Conservation (phyloP, 2,888 invertebrate genomes). For the Piscicola geometra region DNA sequence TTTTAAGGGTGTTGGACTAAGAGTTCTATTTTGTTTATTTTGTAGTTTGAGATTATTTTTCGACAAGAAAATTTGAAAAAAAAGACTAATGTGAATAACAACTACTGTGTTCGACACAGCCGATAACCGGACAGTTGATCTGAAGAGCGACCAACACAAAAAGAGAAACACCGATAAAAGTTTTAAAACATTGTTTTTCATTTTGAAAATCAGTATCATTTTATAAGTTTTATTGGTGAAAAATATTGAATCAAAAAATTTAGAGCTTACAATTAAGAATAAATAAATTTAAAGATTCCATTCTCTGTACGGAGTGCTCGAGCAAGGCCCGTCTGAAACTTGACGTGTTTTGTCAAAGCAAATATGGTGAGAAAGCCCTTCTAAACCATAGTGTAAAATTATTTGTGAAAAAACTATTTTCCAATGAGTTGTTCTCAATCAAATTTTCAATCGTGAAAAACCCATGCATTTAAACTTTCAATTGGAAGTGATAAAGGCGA, state of each 20-base stretch:
- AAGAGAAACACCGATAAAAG: conserved; percentile 1
- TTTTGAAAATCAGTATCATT: too few species aligned
- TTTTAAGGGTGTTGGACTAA: not conserved
- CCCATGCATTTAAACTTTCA: not conserved
- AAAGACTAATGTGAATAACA: too few species aligned
- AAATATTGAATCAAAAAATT: too few species aligned
- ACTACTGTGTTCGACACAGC: too few species aligned
- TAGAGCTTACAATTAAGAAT: too few species aligned
- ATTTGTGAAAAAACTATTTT: not conserved
- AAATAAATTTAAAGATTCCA: not conserved
- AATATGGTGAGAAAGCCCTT: not conserved
- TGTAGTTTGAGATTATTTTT: not conserved
- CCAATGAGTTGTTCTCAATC: not conserved
- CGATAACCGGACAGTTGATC: not conserved
- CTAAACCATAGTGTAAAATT: not conserved
- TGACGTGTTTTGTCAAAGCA: conserved; percentile 8
- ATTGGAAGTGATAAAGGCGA: conserved; percentile 1
- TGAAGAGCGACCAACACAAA: not conserved
- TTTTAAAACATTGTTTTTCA: not conserved
- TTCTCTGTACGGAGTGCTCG: not conserved
- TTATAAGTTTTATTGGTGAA: too few species aligned
- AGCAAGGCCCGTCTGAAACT: not conserved
- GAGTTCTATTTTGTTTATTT: not conserved
- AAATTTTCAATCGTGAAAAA: too few species aligned
- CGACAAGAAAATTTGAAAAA: too few species aligned